Base-by-base conservation (phyloP, 1,140 invertebrate genomes). In the Lepidurus packardi region DNA sequence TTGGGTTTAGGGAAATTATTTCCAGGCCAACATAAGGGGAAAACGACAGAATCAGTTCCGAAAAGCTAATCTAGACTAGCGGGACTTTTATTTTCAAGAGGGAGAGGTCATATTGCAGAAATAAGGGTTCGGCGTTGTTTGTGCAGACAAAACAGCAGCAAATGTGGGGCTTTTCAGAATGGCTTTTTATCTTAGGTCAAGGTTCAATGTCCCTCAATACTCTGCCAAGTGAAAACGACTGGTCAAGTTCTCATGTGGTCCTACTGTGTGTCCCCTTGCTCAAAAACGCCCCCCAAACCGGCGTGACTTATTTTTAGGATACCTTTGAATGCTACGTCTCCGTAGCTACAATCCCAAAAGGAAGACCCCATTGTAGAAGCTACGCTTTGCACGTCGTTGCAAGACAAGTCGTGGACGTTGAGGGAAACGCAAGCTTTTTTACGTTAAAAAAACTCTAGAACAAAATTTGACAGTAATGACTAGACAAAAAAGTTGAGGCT, bases 1-100 rank as follows among this genome's bases (percentile, higher is more conserved):
- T 34, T 4, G 3, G 34, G 3, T 34, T 34, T 34, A 34, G 34
- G 34, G 34, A 34, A 34, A 34, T 34, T 34, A 34, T 34, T 34
- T 34, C 4, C 3, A 34, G 34, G 34, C 34, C 34, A 34, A 34
- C 34, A 34, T 34, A 4, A 65, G 13, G 53, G 53, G 53, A 13
- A n/a, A 65, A 65, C 16, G 21, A 65, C 53, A 21, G 53, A 65
- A 65, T 65, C 53, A 65, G 21, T 65, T 16, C 53, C 45, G 13
- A 65, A 65, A 65, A n/a, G 53, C 53, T 65, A 65, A 65, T 65
- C 53, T 13, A 13, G n/a, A 65, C 21, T 65, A 65, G 53, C 53
- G 53, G 53, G 53, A 21, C 21, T 65, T 47, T 65, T 21, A 7
- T n/a, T 13, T 65, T 21, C 4, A 65, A 9, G 7, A 65, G 16